Conservation (phyloP, 2,888 invertebrate genomes). For the Tribolium freemani region DNA sequence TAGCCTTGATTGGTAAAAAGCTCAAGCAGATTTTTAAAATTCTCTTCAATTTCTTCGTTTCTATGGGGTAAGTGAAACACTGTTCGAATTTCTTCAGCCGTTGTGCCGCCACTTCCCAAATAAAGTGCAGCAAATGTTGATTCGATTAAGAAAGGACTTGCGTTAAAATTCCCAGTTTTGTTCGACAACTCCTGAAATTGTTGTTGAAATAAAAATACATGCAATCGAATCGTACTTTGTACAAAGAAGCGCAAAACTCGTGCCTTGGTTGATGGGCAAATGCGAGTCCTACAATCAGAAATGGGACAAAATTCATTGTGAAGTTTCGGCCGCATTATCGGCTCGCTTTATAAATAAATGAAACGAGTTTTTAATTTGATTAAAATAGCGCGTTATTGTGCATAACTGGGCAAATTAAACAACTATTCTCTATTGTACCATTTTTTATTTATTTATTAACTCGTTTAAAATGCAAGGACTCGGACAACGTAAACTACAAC, state of each 20-base stretch:
- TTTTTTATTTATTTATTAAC: too few relatives aligned
- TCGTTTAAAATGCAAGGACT: background rate
- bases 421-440: too few relatives aligned
- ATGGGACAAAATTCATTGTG: background rate
- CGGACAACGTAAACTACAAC: background rate
- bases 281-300: background rate
- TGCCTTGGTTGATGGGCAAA: background rate
- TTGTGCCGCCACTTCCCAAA: constrained; percentile 52
- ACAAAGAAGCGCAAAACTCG: background rate
- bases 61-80: constrained; percentile 19
- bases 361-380: background rate
- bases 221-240: background rate
- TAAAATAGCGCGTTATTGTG: too few relatives aligned
- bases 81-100: constrained; percentile 47
- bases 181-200: constrained; percentile 49
- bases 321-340: background rate
- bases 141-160: constrained; percentile 56
- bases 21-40: background rate
- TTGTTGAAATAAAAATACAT: background rate
- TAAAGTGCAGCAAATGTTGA: constrained; percentile 52
- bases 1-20: constrained; percentile 39
- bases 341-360: background rate
- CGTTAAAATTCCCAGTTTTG: constrained; percentile 6
- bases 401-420: too few relatives aligned
- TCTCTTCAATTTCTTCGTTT: background rate